Conservation (phyloP, 2,797 vertebrate species). For the Linurgus olivaceus region DNA sequence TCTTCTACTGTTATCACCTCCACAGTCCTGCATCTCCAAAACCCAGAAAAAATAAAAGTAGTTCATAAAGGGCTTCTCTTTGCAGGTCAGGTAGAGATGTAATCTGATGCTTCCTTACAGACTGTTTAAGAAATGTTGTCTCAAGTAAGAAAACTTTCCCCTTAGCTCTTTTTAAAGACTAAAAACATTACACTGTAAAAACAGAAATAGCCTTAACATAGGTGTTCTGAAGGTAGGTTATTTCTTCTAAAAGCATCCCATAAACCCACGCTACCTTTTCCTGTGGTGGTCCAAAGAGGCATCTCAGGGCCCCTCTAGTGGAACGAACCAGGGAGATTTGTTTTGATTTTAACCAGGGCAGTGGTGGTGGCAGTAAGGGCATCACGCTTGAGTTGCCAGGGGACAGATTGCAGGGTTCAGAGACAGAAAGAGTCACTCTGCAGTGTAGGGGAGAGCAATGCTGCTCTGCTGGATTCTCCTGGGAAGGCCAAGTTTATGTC, state of each 20-base stretch:
- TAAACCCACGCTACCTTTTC: neutral
- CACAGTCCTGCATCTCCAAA: neutral
- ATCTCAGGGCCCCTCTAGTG: neutral
- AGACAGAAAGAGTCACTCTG: accelerated
- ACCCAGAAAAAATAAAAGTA: neutral
- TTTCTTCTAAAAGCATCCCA: neutral
- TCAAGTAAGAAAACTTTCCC: neutral
- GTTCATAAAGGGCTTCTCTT: neutral
- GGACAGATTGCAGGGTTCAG: accelerated
- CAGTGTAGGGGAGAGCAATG: accelerated
- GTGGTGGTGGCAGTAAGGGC: neutral
- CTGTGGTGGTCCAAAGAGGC: neutral
- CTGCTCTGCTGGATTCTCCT: neutral
- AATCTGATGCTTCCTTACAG: neutral
- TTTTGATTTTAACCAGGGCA: neutral
- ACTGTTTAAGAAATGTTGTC: neutral
- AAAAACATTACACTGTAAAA: neutral
- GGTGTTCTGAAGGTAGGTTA: neutral
- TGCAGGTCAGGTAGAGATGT: neutral
- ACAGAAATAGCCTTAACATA: neutral
- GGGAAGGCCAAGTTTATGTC: neutral
- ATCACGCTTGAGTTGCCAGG: accelerated
- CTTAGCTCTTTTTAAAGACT: neutral
- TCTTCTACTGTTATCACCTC: neutral
- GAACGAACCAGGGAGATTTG: neutral